Evolutionary conservation across 2,797 vertebrate genomes (phyloP), one percentile per base, ranked within the genome.

Genomic region (Chelidonichthys spinosus): DNA sequence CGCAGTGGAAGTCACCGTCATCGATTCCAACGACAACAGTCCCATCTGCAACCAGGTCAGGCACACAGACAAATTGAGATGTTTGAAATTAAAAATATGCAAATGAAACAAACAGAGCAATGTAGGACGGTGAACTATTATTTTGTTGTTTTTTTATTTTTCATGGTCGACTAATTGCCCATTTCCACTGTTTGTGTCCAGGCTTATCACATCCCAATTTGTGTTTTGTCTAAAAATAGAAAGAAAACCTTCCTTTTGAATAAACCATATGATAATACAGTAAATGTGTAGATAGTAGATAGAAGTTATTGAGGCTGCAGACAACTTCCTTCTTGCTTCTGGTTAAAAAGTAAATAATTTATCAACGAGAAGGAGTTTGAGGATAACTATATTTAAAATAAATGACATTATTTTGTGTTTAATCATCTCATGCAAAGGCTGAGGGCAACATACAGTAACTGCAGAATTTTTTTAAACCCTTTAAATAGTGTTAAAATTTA

Each of bases 21-120:
- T 98, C 75, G 98, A 99, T 87, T 96, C 96, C 85, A 99, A 99
- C 35, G 98, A 99, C 93, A 99, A 99, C 86, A 96, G 92, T 61
- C 98, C 98, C 63, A 91, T 98, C 77, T 99, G 98, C 79, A 96
- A 96, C 90, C 97, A 98, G 97, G 98, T 98, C 90, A 82, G 94
- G 47, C 55, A 71, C 35, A 6, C 59, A 67, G 47, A 58, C 25
- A 15, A 32, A 75, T 44, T 54, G 47, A 72, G 72, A 68, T 52
- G 44, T 17, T 35, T 49, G 3, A 47, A 69, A 59, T 44, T 15
- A 67, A 13, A 59, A 59, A 61, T 46, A 37, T 53, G 36, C 36
- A 72, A 65, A 72, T 61, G 18, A 68, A 76, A 71, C 71, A 66
- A 18, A 54, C 13, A 14, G 7, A 81, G 39, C 14, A 40, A 62